Conservation (phyloP, 2,113 vertebrate genomes). For the Oryzias celebensis region DNA sequence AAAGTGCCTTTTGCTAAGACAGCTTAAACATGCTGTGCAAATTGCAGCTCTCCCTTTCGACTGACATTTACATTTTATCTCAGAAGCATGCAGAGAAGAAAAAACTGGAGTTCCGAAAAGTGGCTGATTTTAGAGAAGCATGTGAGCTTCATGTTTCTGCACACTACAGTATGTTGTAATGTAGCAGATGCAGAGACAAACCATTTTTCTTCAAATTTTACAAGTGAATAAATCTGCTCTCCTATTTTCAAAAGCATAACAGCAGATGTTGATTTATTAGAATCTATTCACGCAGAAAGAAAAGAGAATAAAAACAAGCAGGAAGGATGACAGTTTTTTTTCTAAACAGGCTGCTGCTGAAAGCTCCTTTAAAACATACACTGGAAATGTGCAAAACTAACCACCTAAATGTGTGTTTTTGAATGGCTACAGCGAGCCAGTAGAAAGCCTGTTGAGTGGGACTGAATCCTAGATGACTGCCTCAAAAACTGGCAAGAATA, state of each 20-base stretch:
- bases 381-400: constrained; percentile 17
- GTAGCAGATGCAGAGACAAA: background rate
- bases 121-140: constrained; percentile 2
- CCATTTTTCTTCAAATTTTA: constrained; percentile 1
- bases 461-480: constrained; percentile 9
- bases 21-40: constrained; percentile 5
- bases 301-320: constrained; percentile 16
- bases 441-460: constrained; percentile 5
- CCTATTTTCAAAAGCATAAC: background rate
- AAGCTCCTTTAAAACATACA: constrained; percentile 13
- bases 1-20: background rate
- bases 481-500: background rate
- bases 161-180: constrained; percentile 14
- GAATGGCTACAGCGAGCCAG: background rate
- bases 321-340: constrained; percentile 1
- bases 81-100: constrained; percentile 2
- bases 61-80: constrained; percentile 30
- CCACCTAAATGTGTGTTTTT: constrained; percentile 13
- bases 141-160: background rate
- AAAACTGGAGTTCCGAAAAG: background rate
- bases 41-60: constrained; percentile 6
- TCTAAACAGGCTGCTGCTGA: constrained; percentile 9
- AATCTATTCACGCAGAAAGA: background rate
- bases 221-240: background rate
- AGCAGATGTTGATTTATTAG: background rate